Evolutionary conservation across 1,140 invertebrate species (phyloP).

Genomic region (Nautilus pompilius): DNA sequence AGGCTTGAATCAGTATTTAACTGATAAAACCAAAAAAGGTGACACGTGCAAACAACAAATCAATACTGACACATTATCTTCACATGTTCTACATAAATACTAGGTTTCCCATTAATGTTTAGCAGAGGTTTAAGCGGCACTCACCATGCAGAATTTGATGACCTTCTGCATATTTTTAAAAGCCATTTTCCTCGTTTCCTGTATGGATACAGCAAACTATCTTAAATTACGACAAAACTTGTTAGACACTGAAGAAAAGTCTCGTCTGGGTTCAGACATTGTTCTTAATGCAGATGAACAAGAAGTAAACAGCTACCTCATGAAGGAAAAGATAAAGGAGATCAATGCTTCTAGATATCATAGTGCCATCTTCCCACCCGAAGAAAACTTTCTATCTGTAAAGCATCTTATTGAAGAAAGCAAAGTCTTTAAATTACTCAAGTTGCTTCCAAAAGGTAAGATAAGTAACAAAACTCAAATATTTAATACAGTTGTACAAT

Average conservation of each 20-base stretch:
- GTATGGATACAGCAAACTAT: no score
- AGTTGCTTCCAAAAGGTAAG: conserved; percentile 57
- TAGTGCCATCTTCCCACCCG: conserved; percentile 61
- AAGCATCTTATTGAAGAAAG: conserved; percentile 65
- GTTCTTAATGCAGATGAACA: conserved; percentile 61
- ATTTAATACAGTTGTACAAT: no score
- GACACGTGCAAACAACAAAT: no score
- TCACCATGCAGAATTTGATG: no score
- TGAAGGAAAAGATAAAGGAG: conserved; percentile 66
- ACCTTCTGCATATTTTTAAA: no score
- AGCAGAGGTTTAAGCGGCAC: no score
- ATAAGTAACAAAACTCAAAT: not conserved
- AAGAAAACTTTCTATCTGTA: conserved; percentile 66
- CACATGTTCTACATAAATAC: no score
- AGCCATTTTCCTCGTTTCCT: no score
- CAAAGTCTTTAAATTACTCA: conserved; percentile 67
- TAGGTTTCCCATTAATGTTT: no score
- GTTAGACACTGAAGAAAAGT: conserved; percentile 21
- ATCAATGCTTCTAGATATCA: conserved; percentile 61
- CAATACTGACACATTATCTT: no score
- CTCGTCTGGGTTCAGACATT: conserved; percentile 57
- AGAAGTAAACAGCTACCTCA: conserved; percentile 65
- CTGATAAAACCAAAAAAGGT: no score
- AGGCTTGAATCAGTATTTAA: no score
- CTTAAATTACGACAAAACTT: conserved; percentile 50